phyloP scores from a whole-genome alignment of 2,888 invertebrate genomes.

The Drosophila sordidapex region DNA sequence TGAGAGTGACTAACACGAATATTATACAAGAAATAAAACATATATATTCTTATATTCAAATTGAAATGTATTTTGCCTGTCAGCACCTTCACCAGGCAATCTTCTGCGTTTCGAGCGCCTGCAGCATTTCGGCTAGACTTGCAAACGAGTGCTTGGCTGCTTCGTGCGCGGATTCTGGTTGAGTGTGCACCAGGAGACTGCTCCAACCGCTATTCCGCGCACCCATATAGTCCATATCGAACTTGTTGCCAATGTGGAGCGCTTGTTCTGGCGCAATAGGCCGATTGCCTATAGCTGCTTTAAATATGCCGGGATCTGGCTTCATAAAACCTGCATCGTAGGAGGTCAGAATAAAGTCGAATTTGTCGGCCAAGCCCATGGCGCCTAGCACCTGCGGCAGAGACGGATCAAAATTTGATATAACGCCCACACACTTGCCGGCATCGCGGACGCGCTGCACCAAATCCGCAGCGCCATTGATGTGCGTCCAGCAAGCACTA shows the following conservation, averaged over 20 bases:
- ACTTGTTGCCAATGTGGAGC: slow-evolving; percentile 93
- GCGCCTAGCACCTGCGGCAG: slow-evolving; percentile 88
- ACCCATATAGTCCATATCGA: slow-evolving; percentile 91
- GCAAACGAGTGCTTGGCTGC: slow-evolving; percentile 66
- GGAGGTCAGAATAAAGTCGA: slow-evolving; percentile 93
- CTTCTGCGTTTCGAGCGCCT: slow-evolving; percentile 66
- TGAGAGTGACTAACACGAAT: not conserved
- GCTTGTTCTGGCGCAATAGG: slow-evolving; percentile 87
- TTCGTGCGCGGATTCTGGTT: not conserved
- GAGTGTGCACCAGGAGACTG: slow-evolving; percentile 68
- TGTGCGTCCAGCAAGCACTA: slow-evolving; percentile 89
- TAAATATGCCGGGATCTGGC: slow-evolving; percentile 79
- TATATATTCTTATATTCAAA: slow-evolving; percentile 4
- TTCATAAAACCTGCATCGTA: slow-evolving; percentile 88
- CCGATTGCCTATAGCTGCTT: slow-evolving; percentile 86
- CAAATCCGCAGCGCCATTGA: slow-evolving; percentile 88
- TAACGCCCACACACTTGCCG: slow-evolving; percentile 88
- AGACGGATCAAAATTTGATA: slow-evolving; percentile 96
- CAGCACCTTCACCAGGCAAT: slow-evolving; percentile 72
- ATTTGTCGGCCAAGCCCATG: slow-evolving; percentile 87
- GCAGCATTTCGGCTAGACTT: slow-evolving; percentile 66
- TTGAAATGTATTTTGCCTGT: not conserved
- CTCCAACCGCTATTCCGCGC: slow-evolving; percentile 87
- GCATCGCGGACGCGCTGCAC: slow-evolving; percentile 85
- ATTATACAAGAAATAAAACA: slow-evolving; percentile 2